Percentiles rank a stretch among this genome's conserved stretches.
These are phyloP conservation scores for Leucophenga maculata DNA, from an alignment of 2,888 invertebrate species.

Conservation along the genomic window DNA sequence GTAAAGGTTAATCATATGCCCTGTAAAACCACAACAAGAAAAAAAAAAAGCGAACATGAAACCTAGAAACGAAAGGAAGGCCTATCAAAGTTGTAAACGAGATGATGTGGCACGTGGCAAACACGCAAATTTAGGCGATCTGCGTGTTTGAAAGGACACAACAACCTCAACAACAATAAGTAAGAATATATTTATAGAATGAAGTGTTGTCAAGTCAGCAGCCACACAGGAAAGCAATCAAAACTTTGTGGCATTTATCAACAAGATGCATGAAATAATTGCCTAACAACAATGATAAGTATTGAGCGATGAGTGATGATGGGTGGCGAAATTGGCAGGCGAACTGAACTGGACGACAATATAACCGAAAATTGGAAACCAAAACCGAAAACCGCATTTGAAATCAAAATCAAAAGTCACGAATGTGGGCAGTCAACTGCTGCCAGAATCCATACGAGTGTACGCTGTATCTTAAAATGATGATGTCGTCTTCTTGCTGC, in stretches of 20 bases:
- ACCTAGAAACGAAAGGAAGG: neutral
- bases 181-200: too few relatives aligned
- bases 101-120: too few relatives aligned
- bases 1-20: constrained; percentile 4
- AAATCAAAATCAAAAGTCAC: too few relatives aligned
- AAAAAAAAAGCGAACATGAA: neutral
- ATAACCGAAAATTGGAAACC: neutral
- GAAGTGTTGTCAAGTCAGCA: too few relatives aligned
- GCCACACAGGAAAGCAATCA: constrained; percentile 9
- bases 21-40: neutral
- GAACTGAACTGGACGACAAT: neutral
- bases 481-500: too few relatives aligned
- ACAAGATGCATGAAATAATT: constrained; percentile 8
- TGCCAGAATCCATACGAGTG: too few relatives aligned
- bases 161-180: too few relatives aligned
- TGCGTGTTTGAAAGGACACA: too few relatives aligned
- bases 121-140: too few relatives aligned
- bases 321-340: neutral
- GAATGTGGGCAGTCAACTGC: too few relatives aligned
- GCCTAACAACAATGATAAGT: constrained; percentile 3
- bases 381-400: neutral
- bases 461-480: too few relatives aligned
- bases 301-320: neutral
- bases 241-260: constrained; percentile 3
- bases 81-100: too few relatives aligned